Percentiles rank a stretch among this genome's conserved stretches.
These are phyloP conservation scores for Argyra leucocephala DNA, from an alignment of 2,888 invertebrate genomes.

Conservation along the genomic window DNA sequence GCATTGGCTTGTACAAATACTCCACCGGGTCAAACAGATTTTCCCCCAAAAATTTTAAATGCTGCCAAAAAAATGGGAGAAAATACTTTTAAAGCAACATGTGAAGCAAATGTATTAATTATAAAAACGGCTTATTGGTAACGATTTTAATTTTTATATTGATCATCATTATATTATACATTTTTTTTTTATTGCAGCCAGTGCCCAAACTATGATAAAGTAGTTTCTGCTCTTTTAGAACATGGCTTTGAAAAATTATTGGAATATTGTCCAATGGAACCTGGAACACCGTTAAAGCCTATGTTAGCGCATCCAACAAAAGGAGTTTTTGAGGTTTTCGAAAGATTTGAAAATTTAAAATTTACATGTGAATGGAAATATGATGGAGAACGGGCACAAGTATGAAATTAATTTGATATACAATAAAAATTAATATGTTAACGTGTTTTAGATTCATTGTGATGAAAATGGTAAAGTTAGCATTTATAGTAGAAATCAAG, in stretches of 20 bases:
- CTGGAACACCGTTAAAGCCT: slow-evolving; percentile 90
- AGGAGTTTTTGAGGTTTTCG: slow-evolving; percentile 80
- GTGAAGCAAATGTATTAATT: slow-evolving; percentile 64
- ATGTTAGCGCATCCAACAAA: slow-evolving; percentile 98
- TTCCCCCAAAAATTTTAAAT: slow-evolving; percentile 55
- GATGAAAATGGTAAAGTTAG: slow-evolving; percentile 57
- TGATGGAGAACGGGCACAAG: slow-evolving; percentile 96
- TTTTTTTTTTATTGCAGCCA: slow-evolving; percentile 51
- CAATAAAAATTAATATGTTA: not conserved
- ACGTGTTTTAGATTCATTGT: slow-evolving; percentile 65
- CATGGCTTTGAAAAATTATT: slow-evolving; percentile 68
- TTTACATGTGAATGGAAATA: slow-evolving; percentile 99
- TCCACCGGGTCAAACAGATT: slow-evolving; percentile 57
- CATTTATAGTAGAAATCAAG: slow-evolving; percentile 93
- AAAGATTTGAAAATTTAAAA: slow-evolving; percentile 67
- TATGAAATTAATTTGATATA: slow-evolving; percentile 32
- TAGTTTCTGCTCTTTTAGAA: slow-evolving; percentile 67
- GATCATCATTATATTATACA: not conserved
- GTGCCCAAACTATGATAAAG: slow-evolving; percentile 85
- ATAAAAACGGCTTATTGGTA: slow-evolving; percentile 91
- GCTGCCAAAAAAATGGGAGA: slow-evolving; percentile 52
- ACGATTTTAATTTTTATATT: slow-evolving; percentile 13
- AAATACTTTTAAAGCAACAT: slow-evolving; percentile 62
- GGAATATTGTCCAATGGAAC: slow-evolving; percentile 72
- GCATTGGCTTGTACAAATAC: slow-evolving; percentile 75